Conservation (phyloP, 2,113 vertebrate species). For the Aspidoscelis tigris region DNA sequence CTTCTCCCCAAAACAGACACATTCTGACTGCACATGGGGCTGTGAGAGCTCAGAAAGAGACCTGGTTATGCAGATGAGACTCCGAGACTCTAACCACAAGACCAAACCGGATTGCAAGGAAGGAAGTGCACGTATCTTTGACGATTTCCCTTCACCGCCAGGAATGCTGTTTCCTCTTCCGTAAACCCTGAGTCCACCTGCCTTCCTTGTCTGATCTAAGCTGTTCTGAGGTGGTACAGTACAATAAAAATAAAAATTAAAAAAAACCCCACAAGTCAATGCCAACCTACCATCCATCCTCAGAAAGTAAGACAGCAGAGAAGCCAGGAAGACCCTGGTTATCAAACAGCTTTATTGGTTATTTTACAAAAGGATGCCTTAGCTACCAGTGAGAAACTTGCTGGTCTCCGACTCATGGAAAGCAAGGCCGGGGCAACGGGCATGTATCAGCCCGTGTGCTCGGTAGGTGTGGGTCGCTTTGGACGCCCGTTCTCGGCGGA, state of each 20-base stretch:
- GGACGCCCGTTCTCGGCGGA: background rate
- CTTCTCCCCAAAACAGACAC: no score
- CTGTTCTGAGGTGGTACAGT: no score
- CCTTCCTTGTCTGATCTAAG: no score
- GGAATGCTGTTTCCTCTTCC: no score
- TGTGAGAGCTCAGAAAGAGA: no score
- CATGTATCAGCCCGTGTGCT: background rate
- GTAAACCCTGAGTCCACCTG: no score
- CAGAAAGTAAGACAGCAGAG: background rate
- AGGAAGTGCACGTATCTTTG: background rate
- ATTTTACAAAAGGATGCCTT: constrained; percentile 21
- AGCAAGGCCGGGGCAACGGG: background rate
- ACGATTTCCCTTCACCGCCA: background rate
- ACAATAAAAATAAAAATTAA: no score
- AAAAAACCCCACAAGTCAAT: no score
- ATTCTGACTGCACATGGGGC: no score
- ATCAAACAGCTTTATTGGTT: constrained; percentile 64
- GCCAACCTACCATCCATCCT: background rate
- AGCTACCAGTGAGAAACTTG: constrained; percentile 25
- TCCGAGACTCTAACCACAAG: no score
- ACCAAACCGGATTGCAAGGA: no score
- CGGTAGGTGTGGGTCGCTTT: background rate
- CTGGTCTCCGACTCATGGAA: background rate
- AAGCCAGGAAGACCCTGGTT: background rate
- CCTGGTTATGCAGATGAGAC: no score